Conservation (phyloP, 1,140 invertebrate genomes). For the Pemphigus obesinymphae region DNA sequence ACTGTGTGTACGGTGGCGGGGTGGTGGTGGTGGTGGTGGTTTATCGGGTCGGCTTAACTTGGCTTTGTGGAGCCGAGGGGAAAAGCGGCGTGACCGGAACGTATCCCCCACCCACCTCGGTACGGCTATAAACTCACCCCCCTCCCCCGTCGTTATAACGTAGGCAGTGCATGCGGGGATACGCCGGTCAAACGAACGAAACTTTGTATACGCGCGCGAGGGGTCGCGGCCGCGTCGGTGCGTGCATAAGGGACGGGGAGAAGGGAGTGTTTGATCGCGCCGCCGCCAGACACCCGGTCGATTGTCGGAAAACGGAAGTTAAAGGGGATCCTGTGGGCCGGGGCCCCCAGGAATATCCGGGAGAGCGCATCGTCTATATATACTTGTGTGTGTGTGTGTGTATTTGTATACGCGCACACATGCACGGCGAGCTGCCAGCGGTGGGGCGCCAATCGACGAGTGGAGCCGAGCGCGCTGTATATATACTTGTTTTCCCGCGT, state of each 20-base stretch:
- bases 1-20: neutral
- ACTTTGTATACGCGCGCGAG: neutral
- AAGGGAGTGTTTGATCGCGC: conserved; percentile 31
- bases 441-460: conserved; percentile 13
- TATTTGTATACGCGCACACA: neutral
- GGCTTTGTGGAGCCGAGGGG: neutral
- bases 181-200: conserved; percentile 11
- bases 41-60: conserved; percentile 6
- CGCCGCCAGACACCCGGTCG: neutral
- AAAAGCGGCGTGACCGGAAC: too few relatives aligned
- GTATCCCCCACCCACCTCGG: too few relatives aligned
- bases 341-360: conserved; percentile 3
- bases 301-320: conserved; percentile 41
- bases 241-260: neutral
- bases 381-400: neutral
- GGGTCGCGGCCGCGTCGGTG: neutral
- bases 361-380: neutral
- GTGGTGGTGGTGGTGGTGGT: too few relatives aligned
- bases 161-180: neutral
- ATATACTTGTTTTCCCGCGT: neutral
- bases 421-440: neutral
- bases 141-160: neutral
- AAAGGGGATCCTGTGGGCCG: conserved; percentile 19
- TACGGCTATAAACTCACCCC: too few relatives aligned
- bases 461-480: neutral